phyloP scores from a whole-genome alignment of 2,888 invertebrate species.

The Lepas anatifera region DNA sequence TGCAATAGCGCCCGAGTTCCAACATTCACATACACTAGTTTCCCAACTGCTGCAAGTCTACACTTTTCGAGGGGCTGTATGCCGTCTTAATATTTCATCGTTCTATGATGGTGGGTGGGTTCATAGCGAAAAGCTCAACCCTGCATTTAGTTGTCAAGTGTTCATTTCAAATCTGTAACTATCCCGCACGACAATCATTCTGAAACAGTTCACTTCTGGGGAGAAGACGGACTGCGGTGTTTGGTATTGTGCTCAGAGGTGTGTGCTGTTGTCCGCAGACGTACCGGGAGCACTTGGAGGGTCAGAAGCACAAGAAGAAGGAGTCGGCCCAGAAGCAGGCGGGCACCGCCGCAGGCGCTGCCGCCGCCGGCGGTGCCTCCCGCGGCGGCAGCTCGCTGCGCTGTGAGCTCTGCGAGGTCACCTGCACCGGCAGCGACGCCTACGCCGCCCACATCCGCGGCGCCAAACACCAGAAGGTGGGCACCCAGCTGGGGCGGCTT shows the following conservation, averaged over 20 bases:
- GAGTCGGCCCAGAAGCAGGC: constrained; percentile 72
- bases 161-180: no score
- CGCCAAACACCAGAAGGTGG: constrained; percentile 88
- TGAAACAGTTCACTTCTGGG: no score
- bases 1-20: neutral
- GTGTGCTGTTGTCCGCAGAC: constrained; percentile 23
- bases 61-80: no score
- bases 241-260: no score
- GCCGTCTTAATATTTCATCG: no score
- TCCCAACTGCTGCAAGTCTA: no score
- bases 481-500: no score
- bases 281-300: constrained; percentile 92
- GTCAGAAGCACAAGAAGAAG: constrained; percentile 98
- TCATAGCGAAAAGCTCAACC: no score
- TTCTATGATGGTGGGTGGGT: no score
- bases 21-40: constrained; percentile 4
- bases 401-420: constrained; percentile 96
- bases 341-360: constrained; percentile 41
- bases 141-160: no score
- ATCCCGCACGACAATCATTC: no score
- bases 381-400: constrained; percentile 54
- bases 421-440: constrained; percentile 96
- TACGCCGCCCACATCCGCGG: constrained; percentile 97
- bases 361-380: constrained; percentile 38
- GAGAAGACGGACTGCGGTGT: no score